Evolutionary conservation across 2,888 invertebrate genomes (phyloP).

Genomic region (Hedychridium roseum): DNA sequence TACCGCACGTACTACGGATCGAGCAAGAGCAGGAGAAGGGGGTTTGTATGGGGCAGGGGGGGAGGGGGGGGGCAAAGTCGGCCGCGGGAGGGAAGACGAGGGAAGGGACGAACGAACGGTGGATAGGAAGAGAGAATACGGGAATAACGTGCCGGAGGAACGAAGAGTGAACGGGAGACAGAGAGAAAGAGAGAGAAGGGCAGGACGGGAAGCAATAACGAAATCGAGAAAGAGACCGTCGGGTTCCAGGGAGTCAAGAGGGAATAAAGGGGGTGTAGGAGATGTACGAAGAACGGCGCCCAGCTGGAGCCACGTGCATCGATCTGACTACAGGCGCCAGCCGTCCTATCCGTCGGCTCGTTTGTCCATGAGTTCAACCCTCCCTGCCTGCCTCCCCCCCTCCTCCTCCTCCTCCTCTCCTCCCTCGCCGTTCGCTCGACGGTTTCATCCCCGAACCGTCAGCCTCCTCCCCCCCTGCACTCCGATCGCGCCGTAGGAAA

Average conservation of each 20-base stretch:
- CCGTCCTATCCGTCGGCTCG: constrained; percentile 63
- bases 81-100: not conserved
- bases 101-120: not conserved
- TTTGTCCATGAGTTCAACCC: constrained; percentile 63
- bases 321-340: constrained; percentile 64
- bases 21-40: constrained; percentile 21
- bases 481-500: no score
- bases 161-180: not conserved
- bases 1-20: constrained; percentile 9
- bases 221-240: constrained; percentile 20
- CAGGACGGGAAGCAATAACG: not conserved
- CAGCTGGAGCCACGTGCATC: constrained; percentile 64
- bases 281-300: constrained; percentile 63
- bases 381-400: no score
- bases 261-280: constrained; percentile 55
- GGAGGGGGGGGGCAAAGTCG: no score
- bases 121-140: constrained; percentile 3
- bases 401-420: constrained; percentile 9
- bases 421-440: constrained; percentile 16
- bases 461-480: constrained; percentile 23
- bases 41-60: constrained; percentile 10
- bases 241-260: constrained; percentile 48
- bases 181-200: not conserved
- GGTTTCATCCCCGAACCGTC: constrained; percentile 37
- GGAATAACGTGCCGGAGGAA: not conserved